A percentile compares a stretch with the other conserved stretches of the same genome.
Conservation (phyloP, 2,888 invertebrate genomes). For the Tetropium fuscum region DNA sequence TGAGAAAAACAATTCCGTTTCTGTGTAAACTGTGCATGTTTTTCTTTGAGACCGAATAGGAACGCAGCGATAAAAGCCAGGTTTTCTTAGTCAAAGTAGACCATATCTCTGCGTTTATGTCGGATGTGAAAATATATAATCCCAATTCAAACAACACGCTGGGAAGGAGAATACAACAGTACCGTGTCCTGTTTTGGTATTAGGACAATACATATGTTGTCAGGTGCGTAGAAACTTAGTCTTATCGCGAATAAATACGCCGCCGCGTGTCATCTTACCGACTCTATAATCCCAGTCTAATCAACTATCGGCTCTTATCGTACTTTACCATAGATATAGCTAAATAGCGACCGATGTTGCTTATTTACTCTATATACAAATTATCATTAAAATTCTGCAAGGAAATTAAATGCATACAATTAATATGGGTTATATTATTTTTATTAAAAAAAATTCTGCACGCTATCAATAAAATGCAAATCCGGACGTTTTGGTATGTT, state of each 20-base stretch:
- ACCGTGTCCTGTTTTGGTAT: conserved; percentile 50
- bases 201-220: conserved; percentile 60
- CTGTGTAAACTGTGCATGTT: conserved; percentile 20
- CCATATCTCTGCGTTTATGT: conserved; percentile 36
- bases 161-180: conserved; percentile 41
- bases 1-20: conserved; percentile 25
- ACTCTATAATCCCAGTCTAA: conserved; percentile 59
- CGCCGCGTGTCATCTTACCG: conserved; percentile 62
- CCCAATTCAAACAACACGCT: conserved; percentile 47
- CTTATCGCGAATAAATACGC: conserved; percentile 61
- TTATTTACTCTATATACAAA: conserved; percentile 27
- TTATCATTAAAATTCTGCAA: conserved; percentile 25
- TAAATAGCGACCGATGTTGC: conserved; percentile 29
- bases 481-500: not conserved
- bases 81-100: conserved; percentile 10
- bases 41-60: conserved; percentile 5
- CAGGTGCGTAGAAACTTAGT: conserved; percentile 59
- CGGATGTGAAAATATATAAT: conserved; percentile 54
- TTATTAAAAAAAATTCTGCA: conserved; percentile 1
- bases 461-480: conserved; percentile 1
- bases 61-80: conserved; percentile 5
- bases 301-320: conserved; percentile 54
- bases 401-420: conserved; percentile 8
- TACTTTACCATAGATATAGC: conserved; percentile 36
- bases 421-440: not conserved